Evolutionary conservation across 1,140 invertebrate species (phyloP).

Genomic region (Nautilus pompilius): DNA sequence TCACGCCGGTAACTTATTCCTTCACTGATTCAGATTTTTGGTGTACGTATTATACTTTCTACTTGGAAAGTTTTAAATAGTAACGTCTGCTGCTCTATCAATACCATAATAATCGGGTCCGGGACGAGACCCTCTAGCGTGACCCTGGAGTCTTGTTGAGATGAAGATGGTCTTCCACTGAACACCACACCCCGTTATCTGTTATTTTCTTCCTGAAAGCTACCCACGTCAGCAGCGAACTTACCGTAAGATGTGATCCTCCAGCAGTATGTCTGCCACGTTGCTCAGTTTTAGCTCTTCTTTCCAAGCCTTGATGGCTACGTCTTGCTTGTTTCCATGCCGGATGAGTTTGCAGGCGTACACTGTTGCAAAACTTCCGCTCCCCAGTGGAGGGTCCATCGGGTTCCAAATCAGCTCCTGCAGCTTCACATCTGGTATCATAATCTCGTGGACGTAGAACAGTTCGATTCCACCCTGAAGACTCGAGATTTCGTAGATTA

Average conservation of each 20-base stretch:
- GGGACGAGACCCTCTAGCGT: no score
- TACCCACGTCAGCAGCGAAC: background rate
- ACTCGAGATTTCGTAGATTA: constrained; percentile 9
- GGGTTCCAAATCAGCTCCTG: constrained; percentile 22
- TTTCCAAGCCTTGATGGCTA: constrained; percentile 38
- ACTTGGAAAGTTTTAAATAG: no score
- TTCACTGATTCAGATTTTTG: no score
- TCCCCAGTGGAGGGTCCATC: constrained; percentile 23
- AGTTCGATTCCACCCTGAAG: constrained; percentile 28
- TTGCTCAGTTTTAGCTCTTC: constrained; percentile 26
- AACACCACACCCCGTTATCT: no score
- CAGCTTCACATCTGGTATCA: constrained; percentile 31
- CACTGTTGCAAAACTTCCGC: constrained; percentile 40
- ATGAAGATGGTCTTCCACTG: no score
- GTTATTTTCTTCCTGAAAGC: no score
- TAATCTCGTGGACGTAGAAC: constrained; percentile 34
- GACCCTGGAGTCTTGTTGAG: no score
- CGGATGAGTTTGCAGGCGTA: constrained; percentile 19
- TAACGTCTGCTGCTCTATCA: no score
- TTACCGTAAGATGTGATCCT: constrained; percentile 38
- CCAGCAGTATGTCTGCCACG: constrained; percentile 37
- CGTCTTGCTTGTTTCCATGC: constrained; percentile 3
- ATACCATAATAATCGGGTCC: no score
- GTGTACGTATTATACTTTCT: no score
- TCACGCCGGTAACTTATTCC: no score